Base-by-base conservation (phyloP, 2,888 invertebrate species). In the Octonoba sinensis region DNA sequence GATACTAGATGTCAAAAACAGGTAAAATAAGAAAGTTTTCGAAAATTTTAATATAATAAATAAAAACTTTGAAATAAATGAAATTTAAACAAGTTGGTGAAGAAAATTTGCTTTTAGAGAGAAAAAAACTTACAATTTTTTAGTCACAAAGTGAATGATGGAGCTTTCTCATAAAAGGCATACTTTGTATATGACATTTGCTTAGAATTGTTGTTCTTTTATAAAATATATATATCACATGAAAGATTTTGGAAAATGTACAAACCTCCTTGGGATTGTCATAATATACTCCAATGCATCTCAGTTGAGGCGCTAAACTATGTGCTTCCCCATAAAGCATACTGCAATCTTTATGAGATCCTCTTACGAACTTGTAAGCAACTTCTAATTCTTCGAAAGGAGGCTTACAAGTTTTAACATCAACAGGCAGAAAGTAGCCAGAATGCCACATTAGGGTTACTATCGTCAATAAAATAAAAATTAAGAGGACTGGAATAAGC, bases 211-310 rank as follows among this genome's bases (percentile, higher is more conserved):
- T 8, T 36, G 36, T 36, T 36, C 8, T 36, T 36, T 36, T 8
- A 36, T 11, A 27, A 27, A 27, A 27, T 27, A 27, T 36, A 36
- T 36, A 36, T 8, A 36, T 11, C 11, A 11, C 36, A 36, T 36
- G 8, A 36, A 36, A 36, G 8, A 36, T 36, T 36, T 11, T 36
- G 22, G 16, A 49, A 24, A 62, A 36, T 16, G n/a, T 46, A 24
- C 65, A 65, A 65, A 89, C 89, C 87, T 87, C 86, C 65, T 87
- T 86, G 0, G 89, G 89, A 83, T 89, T 88, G 83, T 90, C 90
- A 84, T 90, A 90, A 85, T 89, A 90, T 8, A 90, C 86, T 3
- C 89, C 90, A 65, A 90, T 84, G 20, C 86, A 86, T 77, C 86
- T 87, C 69, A 87, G 84, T 51, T 87, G 84, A 1, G 90, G 89